phyloP scores from a whole-genome alignment of 2,113 vertebrate genomes.

The Phyllostomus hastatus region DNA sequence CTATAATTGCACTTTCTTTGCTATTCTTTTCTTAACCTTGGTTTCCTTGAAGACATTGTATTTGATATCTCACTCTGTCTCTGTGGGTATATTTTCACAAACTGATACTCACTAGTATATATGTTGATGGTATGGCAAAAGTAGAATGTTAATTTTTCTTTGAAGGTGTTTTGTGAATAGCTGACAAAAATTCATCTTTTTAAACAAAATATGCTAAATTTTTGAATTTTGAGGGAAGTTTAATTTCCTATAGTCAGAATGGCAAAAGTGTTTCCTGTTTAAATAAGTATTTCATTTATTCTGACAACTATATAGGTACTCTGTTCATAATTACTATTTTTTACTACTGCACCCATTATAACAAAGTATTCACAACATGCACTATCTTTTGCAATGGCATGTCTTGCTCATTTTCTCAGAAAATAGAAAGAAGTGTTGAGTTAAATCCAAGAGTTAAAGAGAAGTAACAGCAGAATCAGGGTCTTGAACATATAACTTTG shows the following conservation, averaged over 20 bases:
- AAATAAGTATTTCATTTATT: neutral
- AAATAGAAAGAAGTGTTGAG: neutral
- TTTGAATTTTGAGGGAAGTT: neutral
- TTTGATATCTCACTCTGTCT: neutral
- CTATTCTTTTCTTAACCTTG: neutral
- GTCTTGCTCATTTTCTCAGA: neutral
- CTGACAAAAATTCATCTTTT: neutral
- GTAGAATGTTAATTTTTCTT: neutral
- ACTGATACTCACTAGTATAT: neutral
- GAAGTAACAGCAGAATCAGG: neutral
- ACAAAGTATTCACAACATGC: neutral
- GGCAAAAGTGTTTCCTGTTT: neutral
- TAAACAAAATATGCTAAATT: neutral
- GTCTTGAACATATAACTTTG: neutral
- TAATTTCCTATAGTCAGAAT: neutral
- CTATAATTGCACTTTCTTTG: neutral
- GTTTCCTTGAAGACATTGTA: neutral
- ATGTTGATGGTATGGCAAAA: neutral
- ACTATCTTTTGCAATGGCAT: neutral
- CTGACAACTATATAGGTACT: neutral
- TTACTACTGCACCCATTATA: neutral
- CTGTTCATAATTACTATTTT: neutral
- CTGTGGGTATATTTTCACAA: neutral
- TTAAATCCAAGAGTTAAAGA: neutral
- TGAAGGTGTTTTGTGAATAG: neutral